phyloP scores from a whole-genome alignment of 2,797 vertebrate species.

The Mormyrus hasselquistii region DNA sequence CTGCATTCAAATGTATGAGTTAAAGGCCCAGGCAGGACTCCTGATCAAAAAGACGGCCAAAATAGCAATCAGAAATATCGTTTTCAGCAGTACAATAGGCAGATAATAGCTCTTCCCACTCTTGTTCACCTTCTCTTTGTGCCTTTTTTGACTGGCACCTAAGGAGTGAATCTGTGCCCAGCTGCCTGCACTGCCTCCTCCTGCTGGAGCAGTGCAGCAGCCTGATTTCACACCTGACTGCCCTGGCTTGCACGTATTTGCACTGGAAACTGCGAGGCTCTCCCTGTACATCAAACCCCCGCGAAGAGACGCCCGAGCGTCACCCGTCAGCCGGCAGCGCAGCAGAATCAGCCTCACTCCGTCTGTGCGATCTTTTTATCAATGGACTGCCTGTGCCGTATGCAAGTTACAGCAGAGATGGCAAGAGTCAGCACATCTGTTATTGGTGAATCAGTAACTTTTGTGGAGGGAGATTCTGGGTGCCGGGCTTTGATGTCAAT shows the following conservation, averaged over 20 bases:
- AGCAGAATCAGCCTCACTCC: not conserved
- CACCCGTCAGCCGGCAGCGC: not conserved
- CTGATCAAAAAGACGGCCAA: not conserved
- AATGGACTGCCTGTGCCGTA: not conserved
- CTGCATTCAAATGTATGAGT: not conserved
- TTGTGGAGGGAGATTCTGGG: not conserved
- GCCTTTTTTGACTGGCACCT: not conserved
- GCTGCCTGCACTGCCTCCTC: not conserved
- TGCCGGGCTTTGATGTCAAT: not conserved
- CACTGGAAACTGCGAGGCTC: not conserved
- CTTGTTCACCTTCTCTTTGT: not conserved
- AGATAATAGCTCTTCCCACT: not conserved
- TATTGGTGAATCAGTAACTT: not conserved
- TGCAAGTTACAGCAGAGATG: not conserved
- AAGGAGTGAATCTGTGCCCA: not conserved
- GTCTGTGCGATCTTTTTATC: not conserved
- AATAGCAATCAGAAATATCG: not conserved
- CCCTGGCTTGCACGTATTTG: not conserved
- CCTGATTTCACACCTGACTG: not conserved
- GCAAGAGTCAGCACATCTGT: not conserved
- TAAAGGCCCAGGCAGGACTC: not conserved
- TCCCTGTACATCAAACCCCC: not conserved
- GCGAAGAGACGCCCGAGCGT: not conserved
- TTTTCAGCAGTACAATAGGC: not conserved
- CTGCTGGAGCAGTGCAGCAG: not conserved